Evolutionary conservation across 2,888 invertebrate genomes (phyloP).

Genomic region (Eristalinus aeneus): DNA sequence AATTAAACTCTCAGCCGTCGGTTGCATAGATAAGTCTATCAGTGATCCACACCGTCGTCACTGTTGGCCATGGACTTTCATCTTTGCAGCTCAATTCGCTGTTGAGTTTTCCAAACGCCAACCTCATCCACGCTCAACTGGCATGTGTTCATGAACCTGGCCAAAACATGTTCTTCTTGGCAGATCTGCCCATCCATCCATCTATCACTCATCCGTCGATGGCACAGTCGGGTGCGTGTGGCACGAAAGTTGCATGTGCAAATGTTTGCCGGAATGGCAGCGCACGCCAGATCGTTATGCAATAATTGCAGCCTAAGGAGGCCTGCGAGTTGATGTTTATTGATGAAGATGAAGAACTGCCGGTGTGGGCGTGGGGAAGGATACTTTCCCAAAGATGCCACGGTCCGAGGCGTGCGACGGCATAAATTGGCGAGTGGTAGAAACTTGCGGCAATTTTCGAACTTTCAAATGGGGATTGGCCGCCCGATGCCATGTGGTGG

Average conservation of each 20-base stretch:
- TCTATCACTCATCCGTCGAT: not conserved
- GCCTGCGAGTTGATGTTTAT: not conserved
- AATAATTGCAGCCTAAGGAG: not conserved
- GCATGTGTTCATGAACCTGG: constrained; percentile 17
- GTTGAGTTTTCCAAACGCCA: constrained; percentile 29
- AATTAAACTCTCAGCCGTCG: constrained; percentile 14
- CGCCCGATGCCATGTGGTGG: not conserved
- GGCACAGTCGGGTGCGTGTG: not conserved
- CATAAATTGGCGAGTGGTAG: not conserved
- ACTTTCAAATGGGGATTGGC: not conserved
- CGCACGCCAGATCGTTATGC: not conserved
- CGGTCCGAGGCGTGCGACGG: not conserved
- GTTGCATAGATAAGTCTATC: constrained; percentile 1
- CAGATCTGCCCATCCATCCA: not conserved
- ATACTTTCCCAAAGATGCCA: not conserved
- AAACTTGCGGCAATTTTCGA: not conserved
- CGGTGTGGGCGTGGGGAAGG: not conserved
- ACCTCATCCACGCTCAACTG: constrained; percentile 5
- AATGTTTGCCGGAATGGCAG: not conserved
- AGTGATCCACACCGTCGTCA: constrained; percentile 35
- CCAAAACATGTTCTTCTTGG: not conserved
- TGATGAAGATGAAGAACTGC: not conserved
- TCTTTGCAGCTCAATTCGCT: constrained; percentile 12
- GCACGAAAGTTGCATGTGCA: constrained; percentile 12
- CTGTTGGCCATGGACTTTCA: constrained; percentile 36